Evolutionary conservation across 1,140 invertebrate species (phyloP), one percentile per base, ranked within the genome.

Genomic region (Diorhabda elongata): DNA sequence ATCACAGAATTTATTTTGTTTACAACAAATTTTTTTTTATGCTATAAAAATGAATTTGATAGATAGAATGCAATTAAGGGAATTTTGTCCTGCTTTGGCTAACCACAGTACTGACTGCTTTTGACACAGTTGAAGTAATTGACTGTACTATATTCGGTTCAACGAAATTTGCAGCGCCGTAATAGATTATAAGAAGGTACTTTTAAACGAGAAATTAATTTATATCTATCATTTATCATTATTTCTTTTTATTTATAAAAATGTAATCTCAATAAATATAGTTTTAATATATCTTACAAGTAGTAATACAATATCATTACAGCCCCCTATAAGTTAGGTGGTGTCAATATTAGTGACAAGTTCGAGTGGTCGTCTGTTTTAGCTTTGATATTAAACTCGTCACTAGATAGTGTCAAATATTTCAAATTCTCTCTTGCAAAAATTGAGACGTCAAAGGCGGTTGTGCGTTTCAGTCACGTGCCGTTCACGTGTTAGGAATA

Each of bases 391-490:
- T 64, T 56, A 42, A 66, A 44, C 57, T 11, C 56, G 26, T 26
- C 8, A n/a, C 26, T 52, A 42, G 65, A 66, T 66, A 59, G 65
- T 66, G 65, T 66, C 65, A 60, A 66, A 66, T 60, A 60, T 66
- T 59, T 66, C 65, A 47, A 64, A 64, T 66, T 11, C n/a, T n/a
- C 6, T n/a, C n/a, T 52, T 26, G 26, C 47, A 6, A 52, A 52
- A 52, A 52, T 52, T 6, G 47, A 52, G 47, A 52, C n/a, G 47
- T 52, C 47, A 52, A 52, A 52, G 47, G 47, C 6, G 47, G 3
- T 52, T 52, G n/a, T 52, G n/a, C 47, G 47, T 52, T n/a, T n/a
- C 47, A n/a, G 6, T n/a, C 47, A 52, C 47, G 47, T n/a, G 47
- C 47, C 47, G 47, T 6, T 52, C 47, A 52, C 47, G 47, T 52